Evolutionary conservation across 2,113 vertebrate species (phyloP), one percentile per base, ranked within the genome.

Genomic region (Heterotis niloticus): DNA sequence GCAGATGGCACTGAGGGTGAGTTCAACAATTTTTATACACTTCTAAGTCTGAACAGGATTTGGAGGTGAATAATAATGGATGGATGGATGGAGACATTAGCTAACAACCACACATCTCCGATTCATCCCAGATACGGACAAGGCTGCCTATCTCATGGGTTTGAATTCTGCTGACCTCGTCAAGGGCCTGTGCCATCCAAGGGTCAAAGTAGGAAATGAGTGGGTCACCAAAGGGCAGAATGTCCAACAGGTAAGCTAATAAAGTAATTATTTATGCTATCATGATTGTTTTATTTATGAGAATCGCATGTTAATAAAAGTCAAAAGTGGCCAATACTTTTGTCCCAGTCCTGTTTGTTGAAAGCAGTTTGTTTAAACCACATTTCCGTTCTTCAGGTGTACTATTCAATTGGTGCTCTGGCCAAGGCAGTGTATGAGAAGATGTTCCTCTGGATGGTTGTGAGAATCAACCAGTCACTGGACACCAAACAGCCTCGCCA

Each of bases 1-100:
- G 91, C 95, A 0, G 95, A 95, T 0, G 95, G 95, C 84, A 95
- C 95, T 0, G 95, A 96, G 86, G 94, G 95, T 95, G 67, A 34
- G 67, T 69, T 0, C 1, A 34, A 24, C 29, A 64, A 64, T 18
- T 64, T 64, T n/a, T n/a, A 17, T 44, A 20, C 34, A 44, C 17
- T 69, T 44, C 24, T 34, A 17, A 69, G 14, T 2, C 16, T 14
- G 3, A 18, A 16, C 26, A 29, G 0, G 28, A 10, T 44, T 9
- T 7, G 5, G 17, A 17, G 28, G 17, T 69, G 9, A 44, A 26
- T 44, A 26, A 44, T 10, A 4, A 16, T 11, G 34, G 3, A 44
- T 7, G 7, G 7, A 44, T 44, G 34, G n/a, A 34, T 69, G 44
- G 67, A 69, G 44, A 44, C 29, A 18, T 34, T 69, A 18, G 67